Evolutionary conservation across 1,140 invertebrate species (phyloP).

Genomic region (Cyclargus thomasi): DNA sequence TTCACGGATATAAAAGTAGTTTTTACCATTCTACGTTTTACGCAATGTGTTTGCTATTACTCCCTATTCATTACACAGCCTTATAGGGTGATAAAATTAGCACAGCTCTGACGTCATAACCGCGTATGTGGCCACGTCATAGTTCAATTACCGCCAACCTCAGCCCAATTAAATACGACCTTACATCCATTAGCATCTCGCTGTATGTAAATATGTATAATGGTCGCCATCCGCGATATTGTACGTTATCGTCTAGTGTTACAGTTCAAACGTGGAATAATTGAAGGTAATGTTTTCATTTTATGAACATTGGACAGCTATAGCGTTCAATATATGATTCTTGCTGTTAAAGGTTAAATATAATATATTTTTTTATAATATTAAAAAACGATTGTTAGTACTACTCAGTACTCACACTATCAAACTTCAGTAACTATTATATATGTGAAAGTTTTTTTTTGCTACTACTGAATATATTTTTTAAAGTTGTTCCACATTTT

Average conservation of each 20-base stretch:
- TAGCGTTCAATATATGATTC: not conserved
- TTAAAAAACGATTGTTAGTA: too few relatives aligned
- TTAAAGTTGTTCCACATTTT: too few relatives aligned
- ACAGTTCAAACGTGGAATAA: slow-evolving; percentile 47
- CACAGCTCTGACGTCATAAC: slow-evolving; percentile 23
- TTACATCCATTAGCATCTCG: slow-evolving; percentile 64
- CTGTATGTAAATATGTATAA: slow-evolving; percentile 38
- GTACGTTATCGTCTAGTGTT: slow-evolving; percentile 29
- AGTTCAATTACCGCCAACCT: slow-evolving; percentile 68
- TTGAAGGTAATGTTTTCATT: slow-evolving; percentile 15
- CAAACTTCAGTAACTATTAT: too few relatives aligned
- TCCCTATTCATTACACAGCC: too few relatives aligned
- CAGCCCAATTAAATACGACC: slow-evolving; percentile 69
- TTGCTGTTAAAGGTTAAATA: too few relatives aligned
- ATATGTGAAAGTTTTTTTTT: too few relatives aligned
- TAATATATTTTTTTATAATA: too few relatives aligned
- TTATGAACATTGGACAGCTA: not conserved
- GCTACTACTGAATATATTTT: too few relatives aligned
- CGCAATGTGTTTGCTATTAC: too few relatives aligned
- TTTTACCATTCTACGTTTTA: too few relatives aligned
- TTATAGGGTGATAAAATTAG: not conserved
- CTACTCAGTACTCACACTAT: too few relatives aligned
- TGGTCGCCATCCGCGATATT: slow-evolving; percentile 23
- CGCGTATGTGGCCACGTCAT: slow-evolving; percentile 42
- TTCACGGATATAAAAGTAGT: too few relatives aligned